Base-by-base conservation (phyloP, 1,140 invertebrate species). In the Semibalanus balanoides region DNA sequence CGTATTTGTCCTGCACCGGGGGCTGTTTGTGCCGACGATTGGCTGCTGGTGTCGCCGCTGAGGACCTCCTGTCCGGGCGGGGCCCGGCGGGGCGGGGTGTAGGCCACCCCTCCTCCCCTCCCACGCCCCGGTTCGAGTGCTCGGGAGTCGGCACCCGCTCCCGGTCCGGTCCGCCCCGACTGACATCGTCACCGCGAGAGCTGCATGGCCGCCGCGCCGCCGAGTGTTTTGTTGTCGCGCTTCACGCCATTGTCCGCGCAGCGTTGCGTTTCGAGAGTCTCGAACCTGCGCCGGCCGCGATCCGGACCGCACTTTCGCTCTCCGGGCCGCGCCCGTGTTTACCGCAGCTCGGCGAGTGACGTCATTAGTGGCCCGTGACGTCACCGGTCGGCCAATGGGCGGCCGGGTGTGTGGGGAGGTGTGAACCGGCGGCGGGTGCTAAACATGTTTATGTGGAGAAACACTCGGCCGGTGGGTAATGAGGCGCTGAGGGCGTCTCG, bases 361-460 rank as follows among this genome's bases (percentile, higher is more conserved):
- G 51, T 64, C 51, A 64, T 19, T 1, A 14, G 51, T 14, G 51
- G 22, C 9, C 7, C 1, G 22, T 64, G 51, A 64, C 51, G 51
- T 64, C 51, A 64, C 51, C 22, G 14, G 51, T 3, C 14, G 51
- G 51, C 51, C 51, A 25, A 64, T 19, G 5, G 35, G 35, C 51
- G 51, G 51, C 7, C 51, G 51, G 14, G 51, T 1, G 11, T 14
- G 14, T 7, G 9, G 14, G 1, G 51, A 64, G 51, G 40, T 64
- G 74, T 35, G 31, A 70, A 74, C 22, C 78, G 78, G 19, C 79
- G 78, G 31, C 79, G 80, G 80, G 79, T 79, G 28, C 79, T 77
- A 72, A 77, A 79, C 73, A 75, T 80, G 74, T 78, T 80, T 70
- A 77, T 80, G 51, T 78, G 79, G 30, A 79, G 80, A 43, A 64